These are phyloP conservation scores for Petaurus breviceps DNA, from an alignment of 2,113 vertebrate genomes.

Conservation along the genomic window DNA sequence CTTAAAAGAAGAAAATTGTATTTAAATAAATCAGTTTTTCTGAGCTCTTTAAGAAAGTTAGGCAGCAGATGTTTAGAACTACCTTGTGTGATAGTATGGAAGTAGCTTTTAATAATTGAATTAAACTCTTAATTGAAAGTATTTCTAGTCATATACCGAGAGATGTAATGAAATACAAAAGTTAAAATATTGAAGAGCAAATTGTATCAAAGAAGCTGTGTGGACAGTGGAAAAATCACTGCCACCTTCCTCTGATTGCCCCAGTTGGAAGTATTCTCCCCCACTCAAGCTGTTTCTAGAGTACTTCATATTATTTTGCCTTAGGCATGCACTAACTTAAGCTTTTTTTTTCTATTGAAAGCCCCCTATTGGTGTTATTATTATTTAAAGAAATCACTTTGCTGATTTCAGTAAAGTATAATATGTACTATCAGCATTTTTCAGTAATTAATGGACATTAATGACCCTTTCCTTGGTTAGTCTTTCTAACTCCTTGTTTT, in stretches of 20 bases:
- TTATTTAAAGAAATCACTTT: neutral
- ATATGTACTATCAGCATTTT: neutral
- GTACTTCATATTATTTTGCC: neutral
- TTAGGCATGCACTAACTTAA: neutral
- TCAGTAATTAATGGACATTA: neutral
- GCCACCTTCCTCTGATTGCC: neutral
- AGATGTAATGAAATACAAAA: neutral
- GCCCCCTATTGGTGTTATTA: neutral
- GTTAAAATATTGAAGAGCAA: neutral
- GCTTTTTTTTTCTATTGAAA: neutral
- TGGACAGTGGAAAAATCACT: neutral
- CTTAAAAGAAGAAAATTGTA: neutral
- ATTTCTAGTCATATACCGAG: neutral
- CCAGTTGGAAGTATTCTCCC: neutral
- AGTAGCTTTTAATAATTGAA: neutral
- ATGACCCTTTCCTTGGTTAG: neutral
- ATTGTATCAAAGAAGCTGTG: neutral
- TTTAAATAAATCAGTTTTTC: neutral
- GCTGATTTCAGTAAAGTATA: neutral
- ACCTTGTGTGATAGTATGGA: neutral
- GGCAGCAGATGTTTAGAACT: neutral
- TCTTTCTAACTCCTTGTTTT: neutral
- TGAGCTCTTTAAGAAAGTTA: neutral
- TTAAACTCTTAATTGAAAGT: slow-evolving; percentile 6
- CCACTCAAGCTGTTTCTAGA: neutral